Evolutionary conservation across 2,113 vertebrate genomes (phyloP), one percentile per base, ranked within the genome.

Genomic region (Rattus rattus): DNA sequence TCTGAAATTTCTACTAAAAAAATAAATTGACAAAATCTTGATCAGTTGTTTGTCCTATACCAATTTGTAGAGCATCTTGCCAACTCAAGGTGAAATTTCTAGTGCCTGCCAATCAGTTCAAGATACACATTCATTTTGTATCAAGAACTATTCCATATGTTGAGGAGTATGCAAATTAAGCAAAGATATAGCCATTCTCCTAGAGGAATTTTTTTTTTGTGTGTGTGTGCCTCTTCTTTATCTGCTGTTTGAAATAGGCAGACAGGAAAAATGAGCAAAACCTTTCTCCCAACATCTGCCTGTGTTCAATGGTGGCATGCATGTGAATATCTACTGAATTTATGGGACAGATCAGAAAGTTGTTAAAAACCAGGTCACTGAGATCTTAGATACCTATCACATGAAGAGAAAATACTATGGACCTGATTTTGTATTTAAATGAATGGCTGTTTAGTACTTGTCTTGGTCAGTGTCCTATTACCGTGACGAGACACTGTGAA

Each of bases 71-170:
- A 92, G 13, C 20, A 10, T 73, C 43, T 81, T 90, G 16, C 4
- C n/a, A 54, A 59, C 43, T 89, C 91, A 87, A 88, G 39, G 73
- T 73, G 12, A 22, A 91, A 84, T 90, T 94, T 96, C n/a, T 92
- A 79, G 19, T 90, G 19, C 30, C 85, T 54, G 20, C 52, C 14
- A 96, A 56, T 75, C 17, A 83, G 7, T 43, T 96, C 49, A 43
- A 49, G 2, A 30, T 77, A 63, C 91, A 59, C 13, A 76, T 84
- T 96, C 39, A 49, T 90, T 63, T 93, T 79, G 77, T 83, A 61
- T 14, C 9, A 49, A 59, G 7, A 24, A 84, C 49, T 30, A n/a
- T 16, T 70, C 36, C 1, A 56, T 39, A 28, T n/a, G 28, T 22
- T 83, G 3, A 30, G 67, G 33, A 56, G 2, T 67, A 22, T 77